Evolutionary conservation across 2,888 invertebrate genomes (phyloP), one percentile per base, ranked within the genome.

Genomic region (Lasioglossum pauxillum): DNA sequence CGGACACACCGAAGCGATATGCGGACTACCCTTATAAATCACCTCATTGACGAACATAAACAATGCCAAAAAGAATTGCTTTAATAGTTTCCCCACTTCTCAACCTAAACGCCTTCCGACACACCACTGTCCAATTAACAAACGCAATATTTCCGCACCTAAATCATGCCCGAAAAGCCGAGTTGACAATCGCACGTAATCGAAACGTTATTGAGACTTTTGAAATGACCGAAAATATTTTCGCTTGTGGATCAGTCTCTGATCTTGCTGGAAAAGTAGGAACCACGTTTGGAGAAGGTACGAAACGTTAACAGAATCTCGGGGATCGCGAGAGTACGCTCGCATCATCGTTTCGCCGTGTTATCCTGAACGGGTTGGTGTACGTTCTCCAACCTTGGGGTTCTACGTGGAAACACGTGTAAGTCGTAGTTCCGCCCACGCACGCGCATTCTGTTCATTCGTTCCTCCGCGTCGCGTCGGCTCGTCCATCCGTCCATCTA

Each of bases 361-460:
- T 82, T 75, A 73, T 79, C 75, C 75, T 46, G 60, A 12, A 10
- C 69, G 69, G 38, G 91, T 92, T 92, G 91, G 93, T 92, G 93
- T 92, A 91, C 92, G 92, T 93, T 92, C 94, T 91, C 91, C 91
- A 92, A 92, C 93, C 93, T 88, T 89, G 88, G 89, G 86, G 89
- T 89, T 84, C 78, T 84, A 83, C 86, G 85, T 87, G 76, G 87
- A 86, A 88, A 88, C 88, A 88, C 85, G 87, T 86, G 90, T 87
- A 84, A 85, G 85, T 85, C 82, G 64, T 75, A 88, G 91, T 88
- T 87, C 93, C 91, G 91, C 93, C 94, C 94, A 93, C 94, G 93
- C 94, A 91, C 90, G 91, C 90, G 88, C 90, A 91, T 92, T 91
- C 91, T 87, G 80, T 79, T 71, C 82, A 83, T 83, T 85, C 85